Evolutionary conservation across 2,113 vertebrate species (phyloP), one percentile per base, ranked within the genome.

Genomic region (Catharus fuscescens): DNA sequence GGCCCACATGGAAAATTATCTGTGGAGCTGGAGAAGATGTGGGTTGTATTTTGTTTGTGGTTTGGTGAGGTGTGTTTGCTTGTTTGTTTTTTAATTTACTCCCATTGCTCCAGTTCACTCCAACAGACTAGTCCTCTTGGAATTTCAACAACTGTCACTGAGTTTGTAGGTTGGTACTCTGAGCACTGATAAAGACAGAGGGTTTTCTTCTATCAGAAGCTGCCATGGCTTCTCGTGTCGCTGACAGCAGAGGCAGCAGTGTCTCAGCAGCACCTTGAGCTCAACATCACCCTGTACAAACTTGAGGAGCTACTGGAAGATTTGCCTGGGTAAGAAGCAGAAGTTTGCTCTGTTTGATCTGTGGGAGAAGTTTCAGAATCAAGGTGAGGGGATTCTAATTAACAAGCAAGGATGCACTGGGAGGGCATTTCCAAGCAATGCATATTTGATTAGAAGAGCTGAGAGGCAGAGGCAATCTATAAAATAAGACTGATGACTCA

Each of bases 401-500:
- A 95, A 80, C 13, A 78, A 88, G 47, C 24, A 64, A 80, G 73
- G 69, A 95, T 0, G 0, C 40, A 77, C 54, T 65, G 42, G 54
- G 48, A 85, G 67, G 67, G 38, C 62, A 76, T 60, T 95, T 95
- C 85, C 54, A 57, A 90, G 81, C n/a, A 91, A 91, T 77, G 48
- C 92, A 88, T 91, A 73, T 90, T 91, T 85, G 57, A 83, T 82
- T 83, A 77, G 50, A 86, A 87, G 67, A 73, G 50, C 36, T 80
- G 38, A 87, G 70, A 87, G 54, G 20, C 71, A 86, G 65, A 87
- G 38, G 42, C 42, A 54, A 70, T 80, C 57, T 80, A 66, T 91
- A 94, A 97, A 92, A 84, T 61, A 84, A 53, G 50, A 81, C 59
- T 76, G 74, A 92, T 93, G 79, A 95, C 70, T 93, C 90, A 88